Evolutionary conservation across 30 jellyfish, hydroid and myxozoan species (phyloP), one percentile per base, ranked within the genome.

Genomic region (Hydra vulgaris): DNA sequence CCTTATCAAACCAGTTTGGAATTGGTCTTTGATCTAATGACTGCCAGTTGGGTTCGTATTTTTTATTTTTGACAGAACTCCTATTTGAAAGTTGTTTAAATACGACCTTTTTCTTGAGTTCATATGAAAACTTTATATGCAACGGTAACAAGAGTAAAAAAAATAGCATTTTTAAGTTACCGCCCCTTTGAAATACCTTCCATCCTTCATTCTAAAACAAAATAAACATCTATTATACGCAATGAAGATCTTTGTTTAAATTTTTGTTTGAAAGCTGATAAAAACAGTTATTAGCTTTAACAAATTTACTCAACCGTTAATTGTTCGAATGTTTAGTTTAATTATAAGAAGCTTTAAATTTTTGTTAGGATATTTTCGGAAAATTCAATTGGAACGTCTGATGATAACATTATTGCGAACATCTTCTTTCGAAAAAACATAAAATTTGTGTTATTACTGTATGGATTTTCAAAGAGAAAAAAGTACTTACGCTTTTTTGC

Each of bases 1-100:
- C 96, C 24, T 91, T 92, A 75, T 91, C 97, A 68, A 82, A 91
- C 97, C 97, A 91, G 55, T 66, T 73, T 7, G 97, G 97, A 18
- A 82, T 83, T 7, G 79, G 83, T 21, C 84, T 84, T 81, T 78
- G 83, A 70, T 91, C 97, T 61, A 91, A 83, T 7, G 97, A 91
- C 54, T 86, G 86, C 97, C 97, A 91, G 0, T 90, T 91, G 40
- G 97, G 96, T 40, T 82, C 70, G 70, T 40, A 40, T 40, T 12
- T 40, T 40, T 40, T 40, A 40, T 3, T 12, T 5, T 5, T 40
- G 61, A 40, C 61, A 3, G 61, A 5, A 40, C 12, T 40, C 12
- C 61, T 40, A 3, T 40, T 40, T 40, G 61, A 40, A 40, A 40
- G 61, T 12, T 3, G 61, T 3, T 12, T 3, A 40, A 12, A 12